Base-by-base conservation (phyloP, 2,888 invertebrate genomes). In the Standfussiana lucernea region DNA sequence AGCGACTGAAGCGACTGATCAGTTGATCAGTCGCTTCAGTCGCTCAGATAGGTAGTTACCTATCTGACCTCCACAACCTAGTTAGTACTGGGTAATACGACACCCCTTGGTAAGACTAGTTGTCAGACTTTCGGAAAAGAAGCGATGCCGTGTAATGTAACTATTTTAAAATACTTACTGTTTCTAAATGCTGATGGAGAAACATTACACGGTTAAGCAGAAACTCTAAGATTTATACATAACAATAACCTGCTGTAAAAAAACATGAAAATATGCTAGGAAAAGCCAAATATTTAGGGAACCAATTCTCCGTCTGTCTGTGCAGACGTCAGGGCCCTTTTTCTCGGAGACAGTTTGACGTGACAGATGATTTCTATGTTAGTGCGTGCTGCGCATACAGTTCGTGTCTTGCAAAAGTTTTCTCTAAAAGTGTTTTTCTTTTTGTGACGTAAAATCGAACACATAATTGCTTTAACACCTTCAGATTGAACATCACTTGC, bases 291-390 rank as follows among this genome's bases (percentile, higher is more conserved):
- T 77, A 79, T 83, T 81, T 77, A 75, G 59, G 65, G 56, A 80
- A 72, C 75, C 80, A 85, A 85, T 88, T 79, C 68, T 66, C 50
- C 62, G 56, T 66, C 72, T 80, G 84, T 85, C 88, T 78, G 78
- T 88, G 82, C 47, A 35, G 8, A 77, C 53, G 86, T 87, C 79
- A 66, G 42, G 32, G 53, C 66, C 73, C 47, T 56, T 83, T 80
- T 73, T 65, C 71, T 75, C 11, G 75, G 71, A 75, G 83, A 85
- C 83, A 85, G 77, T 45, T 76, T 81, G 88, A 83, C 77, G 65
- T 86, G 88, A 81, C 81, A 77, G 72, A 85, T 86, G 80, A 87
- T 85, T 78, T 72, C 45, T 79, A 61, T 66, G 73, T 68, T 24
- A 65, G 71, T 65, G 53, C 85, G 82, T 81, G 82, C 28, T 47